These are phyloP conservation scores for Hipparchia semele DNA, from an alignment of 2,888 invertebrate genomes.

Conservation along the genomic window DNA sequence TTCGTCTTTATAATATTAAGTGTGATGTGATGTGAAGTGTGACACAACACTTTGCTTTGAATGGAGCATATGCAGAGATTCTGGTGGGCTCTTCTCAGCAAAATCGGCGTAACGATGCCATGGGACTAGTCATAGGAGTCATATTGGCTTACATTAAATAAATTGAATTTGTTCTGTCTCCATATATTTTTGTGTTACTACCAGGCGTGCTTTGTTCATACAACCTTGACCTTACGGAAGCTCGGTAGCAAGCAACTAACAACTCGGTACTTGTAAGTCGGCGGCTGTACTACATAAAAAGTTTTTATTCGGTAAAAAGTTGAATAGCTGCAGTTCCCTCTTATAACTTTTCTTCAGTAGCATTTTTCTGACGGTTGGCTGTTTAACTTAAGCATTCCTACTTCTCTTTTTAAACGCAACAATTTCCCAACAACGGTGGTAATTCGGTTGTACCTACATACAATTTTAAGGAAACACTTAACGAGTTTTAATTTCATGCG, in stretches of 20 bases:
- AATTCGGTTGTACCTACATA: neutral
- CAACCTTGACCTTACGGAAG: conserved; percentile 14
- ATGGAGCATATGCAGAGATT: no score
- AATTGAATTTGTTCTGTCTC: no score
- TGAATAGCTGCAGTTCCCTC: conserved; percentile 10
- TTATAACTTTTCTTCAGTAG: conserved; percentile 10
- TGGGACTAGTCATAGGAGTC: no score
- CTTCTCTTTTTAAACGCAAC: neutral
- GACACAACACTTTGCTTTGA: no score
- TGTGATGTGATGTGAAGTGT: no score
- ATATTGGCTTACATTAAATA: no score
- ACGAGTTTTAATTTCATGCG: no score
- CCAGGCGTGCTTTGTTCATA: conserved; percentile 23
- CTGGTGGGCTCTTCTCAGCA: no score
- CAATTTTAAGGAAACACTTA: neutral
- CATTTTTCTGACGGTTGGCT: neutral
- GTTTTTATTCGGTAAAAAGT: conserved; percentile 4
- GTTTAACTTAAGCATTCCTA: neutral
- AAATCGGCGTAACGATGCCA: no score
- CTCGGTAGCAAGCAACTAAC: conserved; percentile 5
- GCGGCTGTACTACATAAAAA: neutral
- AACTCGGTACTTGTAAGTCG: neutral
- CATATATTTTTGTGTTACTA: conserved; percentile 13
- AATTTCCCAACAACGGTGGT: neutral
- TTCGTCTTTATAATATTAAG: no score